These are phyloP conservation scores for Plagodis pulveraria DNA, from an alignment of 2,888 invertebrate genomes.

Conservation along the genomic window DNA sequence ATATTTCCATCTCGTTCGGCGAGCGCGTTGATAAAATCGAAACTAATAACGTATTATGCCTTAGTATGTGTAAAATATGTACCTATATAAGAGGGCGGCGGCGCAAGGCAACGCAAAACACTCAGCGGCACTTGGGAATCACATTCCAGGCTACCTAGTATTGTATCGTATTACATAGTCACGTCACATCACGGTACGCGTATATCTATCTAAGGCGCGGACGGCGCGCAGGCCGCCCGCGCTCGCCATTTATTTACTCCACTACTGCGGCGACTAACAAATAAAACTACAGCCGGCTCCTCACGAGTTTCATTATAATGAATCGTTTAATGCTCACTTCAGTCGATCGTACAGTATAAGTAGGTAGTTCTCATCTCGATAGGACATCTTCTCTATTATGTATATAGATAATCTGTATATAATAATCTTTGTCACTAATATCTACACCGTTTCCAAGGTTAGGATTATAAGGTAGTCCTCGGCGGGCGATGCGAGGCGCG, in stretches of 20 bases:
- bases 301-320: conserved; percentile 70
- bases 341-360: conserved; percentile 78
- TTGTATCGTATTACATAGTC: conserved; percentile 38
- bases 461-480: conserved; percentile 72
- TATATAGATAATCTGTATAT: conserved; percentile 84
- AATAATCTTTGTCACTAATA: conserved; percentile 84
- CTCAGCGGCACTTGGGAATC: conserved; percentile 71
- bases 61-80: conserved; percentile 80
- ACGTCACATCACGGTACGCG: conserved; percentile 36
- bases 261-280: conserved; percentile 49
- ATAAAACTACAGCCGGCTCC: conserved; percentile 72
- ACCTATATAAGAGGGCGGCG: conserved; percentile 53
- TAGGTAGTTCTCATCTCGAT: conserved; percentile 77
- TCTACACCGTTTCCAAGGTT: conserved; percentile 83
- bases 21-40: conserved; percentile 64
- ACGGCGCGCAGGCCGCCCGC: neutral
- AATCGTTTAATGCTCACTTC: conserved; percentile 76
- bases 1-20: conserved; percentile 68
- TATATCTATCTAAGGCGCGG: conserved; percentile 50
- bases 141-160: conserved; percentile 75
- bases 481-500: conserved; percentile 54
- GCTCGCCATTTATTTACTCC: neutral
- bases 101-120: conserved; percentile 68
- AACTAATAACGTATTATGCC: conserved; percentile 84
- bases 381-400: conserved; percentile 82